These are phyloP conservation scores for Plumapathes pennacea DNA, from an alignment of 92 coral and sea anemone genomes.

Conservation along the genomic window DNA sequence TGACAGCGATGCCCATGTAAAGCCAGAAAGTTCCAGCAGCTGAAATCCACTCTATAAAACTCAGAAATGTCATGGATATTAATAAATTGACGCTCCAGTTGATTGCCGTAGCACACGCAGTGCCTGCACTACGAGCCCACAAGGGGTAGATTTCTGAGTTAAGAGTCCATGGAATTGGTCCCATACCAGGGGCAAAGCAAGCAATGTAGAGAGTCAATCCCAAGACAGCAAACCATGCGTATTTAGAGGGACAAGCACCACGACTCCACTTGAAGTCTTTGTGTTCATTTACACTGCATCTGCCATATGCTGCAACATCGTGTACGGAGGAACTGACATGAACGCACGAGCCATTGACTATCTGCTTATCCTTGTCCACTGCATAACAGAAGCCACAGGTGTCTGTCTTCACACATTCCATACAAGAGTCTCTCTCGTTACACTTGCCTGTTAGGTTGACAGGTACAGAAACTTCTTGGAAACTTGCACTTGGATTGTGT, in stretches of 20 bases:
- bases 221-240: conserved; percentile 81
- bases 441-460: conserved; percentile 23
- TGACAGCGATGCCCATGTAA: conserved; percentile 63
- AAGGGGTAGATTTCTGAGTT: conserved; percentile 84
- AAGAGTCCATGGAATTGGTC: conserved; percentile 87
- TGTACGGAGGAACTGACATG: conserved; percentile 33
- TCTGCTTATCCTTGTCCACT: conserved; percentile 28
- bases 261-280: conserved; percentile 52
- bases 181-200: conserved; percentile 85
- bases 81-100: conserved; percentile 76
- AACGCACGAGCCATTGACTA: conserved; percentile 76
- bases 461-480: conserved; percentile 12
- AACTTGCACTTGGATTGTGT: conserved; percentile 43
- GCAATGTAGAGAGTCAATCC: conserved; percentile 70
- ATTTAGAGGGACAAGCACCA: conserved; percentile 74
- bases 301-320: conserved; percentile 58
- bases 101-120: conserved; percentile 70
- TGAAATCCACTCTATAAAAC: conserved; percentile 66
- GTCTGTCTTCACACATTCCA: conserved; percentile 40
- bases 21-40: conserved; percentile 90
- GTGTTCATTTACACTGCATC: conserved; percentile 46
- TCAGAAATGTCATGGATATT: conserved; percentile 72
- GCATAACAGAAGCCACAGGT: conserved; percentile 81
- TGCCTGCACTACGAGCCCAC: conserved; percentile 84
- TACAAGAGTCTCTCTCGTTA: conserved; percentile 24